Evolutionary conservation across 64 coral and sea anemone species (phyloP).

Genomic region (Orbicella faveolata): DNA sequence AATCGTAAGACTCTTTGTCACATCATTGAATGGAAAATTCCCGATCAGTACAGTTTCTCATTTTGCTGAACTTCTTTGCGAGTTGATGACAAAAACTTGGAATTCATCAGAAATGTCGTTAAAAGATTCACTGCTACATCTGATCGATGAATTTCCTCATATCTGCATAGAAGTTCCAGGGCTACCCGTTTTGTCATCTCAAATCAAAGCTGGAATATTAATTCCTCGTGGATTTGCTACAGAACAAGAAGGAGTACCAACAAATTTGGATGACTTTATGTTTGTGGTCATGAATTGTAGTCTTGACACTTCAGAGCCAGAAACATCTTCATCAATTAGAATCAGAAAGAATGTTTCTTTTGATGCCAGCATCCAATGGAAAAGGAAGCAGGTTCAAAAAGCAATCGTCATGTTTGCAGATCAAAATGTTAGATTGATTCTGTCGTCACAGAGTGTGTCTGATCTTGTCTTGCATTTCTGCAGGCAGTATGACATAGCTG

Average conservation of each 20-base stretch:
- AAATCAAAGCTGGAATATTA: conserved; percentile 69
- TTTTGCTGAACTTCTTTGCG: conserved; percentile 56
- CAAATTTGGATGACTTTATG: not conserved
- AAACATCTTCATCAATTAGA: conserved; percentile 23
- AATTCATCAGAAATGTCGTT: conserved; percentile 2
- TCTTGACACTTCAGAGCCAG: conserved; percentile 37
- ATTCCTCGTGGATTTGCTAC: conserved; percentile 84
- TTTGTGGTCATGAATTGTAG: conserved; percentile 70
- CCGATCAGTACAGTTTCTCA: not conserved
- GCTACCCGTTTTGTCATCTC: conserved; percentile 56
- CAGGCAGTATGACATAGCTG: conserved; percentile 74
- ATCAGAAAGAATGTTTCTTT: conserved; percentile 30
- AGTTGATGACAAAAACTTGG: conserved; percentile 40
- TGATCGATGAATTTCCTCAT: conserved; percentile 74
- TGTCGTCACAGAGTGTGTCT: conserved; percentile 67
- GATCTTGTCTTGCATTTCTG: conserved; percentile 83
- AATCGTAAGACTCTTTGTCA: not conserved
- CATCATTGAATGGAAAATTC: conserved; percentile 51
- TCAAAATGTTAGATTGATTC: conserved; percentile 64
- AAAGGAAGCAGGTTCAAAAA: conserved; percentile 25
- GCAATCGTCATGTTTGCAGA: conserved; percentile 51
- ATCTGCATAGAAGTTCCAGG: conserved; percentile 72
- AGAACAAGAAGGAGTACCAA: conserved; percentile 32
- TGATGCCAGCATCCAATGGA: conserved; percentile 25
- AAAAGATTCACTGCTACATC: conserved; percentile 39